Base-by-base conservation (phyloP, 2,797 vertebrate genomes). In the Semaprochilodus insignis region DNA sequence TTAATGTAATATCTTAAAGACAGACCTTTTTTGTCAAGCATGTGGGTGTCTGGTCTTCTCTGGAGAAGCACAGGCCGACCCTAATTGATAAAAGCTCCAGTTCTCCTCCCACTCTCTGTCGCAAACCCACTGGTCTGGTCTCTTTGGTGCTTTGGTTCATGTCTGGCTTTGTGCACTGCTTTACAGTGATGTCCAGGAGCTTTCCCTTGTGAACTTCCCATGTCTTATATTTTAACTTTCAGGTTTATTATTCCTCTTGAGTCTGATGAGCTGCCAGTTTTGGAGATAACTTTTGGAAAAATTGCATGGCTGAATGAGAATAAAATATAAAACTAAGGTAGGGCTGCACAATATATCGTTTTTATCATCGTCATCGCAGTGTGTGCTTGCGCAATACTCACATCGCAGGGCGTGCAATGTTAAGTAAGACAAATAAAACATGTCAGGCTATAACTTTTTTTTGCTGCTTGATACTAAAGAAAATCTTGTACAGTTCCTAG, bases 11-110 rank as follows among this genome's bases (percentile, higher is more conserved):
- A 55, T 85, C 75, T 71, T 69, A 75, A 70, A 63, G 66, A 75
- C 71, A 66, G 76, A 60, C 66, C 74, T 77, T 70, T 75, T 23
- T 74, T 78, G 48, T 67, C 81, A 72, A 0, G 40, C 40, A 44
- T 71, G 66, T 81, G 81, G 63, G 82, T 60, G 74, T 84, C 83
- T 86, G 85, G 63, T 83, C 67, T 69, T 81, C 66, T 71, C 14
- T 48, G 63, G 71, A 81, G 71, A 57, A 62, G 69, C 62, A 62
- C 75, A 81, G 16, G 34, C 66, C 17, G 23, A 54, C 67, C 52
- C 62, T 75, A 66, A 82, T 74, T 81, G 51, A 78, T 83, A 23
- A 52, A 83, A 74, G 70, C 65, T 57, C 48, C 54, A 73, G 69
- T 69, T 65, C 36, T 82, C 55, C 75, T 19, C 78, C 78, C 74